These are phyloP conservation scores for Aldrovandia affinis DNA, from an alignment of 2,797 vertebrate species.

Conservation along the genomic window DNA sequence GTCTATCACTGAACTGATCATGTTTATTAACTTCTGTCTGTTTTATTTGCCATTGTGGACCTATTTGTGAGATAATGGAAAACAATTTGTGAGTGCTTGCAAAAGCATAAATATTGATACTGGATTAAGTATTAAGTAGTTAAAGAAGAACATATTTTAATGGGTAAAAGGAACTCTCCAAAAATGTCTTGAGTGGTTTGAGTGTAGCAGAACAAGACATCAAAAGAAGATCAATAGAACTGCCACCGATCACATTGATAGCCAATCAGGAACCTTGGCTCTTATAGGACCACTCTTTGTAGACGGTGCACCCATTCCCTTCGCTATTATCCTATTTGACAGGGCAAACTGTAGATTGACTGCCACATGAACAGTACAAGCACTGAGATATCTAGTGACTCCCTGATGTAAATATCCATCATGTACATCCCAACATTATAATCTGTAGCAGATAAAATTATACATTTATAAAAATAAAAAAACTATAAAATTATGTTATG, in stretches of 20 bases:
- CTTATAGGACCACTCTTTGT: neutral
- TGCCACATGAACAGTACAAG: neutral
- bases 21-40: slow-evolving; percentile 26
- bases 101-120: neutral
- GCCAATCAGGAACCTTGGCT: neutral
- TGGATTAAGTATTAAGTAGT: slow-evolving; percentile 21
- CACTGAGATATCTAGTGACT: neutral
- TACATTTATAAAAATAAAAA: too few relatives aligned
- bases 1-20: slow-evolving; percentile 37
- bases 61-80: slow-evolving; percentile 24
- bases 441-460: too few relatives aligned
- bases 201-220: neutral
- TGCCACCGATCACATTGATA: neutral
- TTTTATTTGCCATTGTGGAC: slow-evolving; percentile 20
- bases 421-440: too few relatives aligned
- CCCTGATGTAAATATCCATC: neutral
- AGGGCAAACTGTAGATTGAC: neutral
- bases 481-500: too few relatives aligned
- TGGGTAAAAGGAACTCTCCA: neutral
- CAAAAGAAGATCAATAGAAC: neutral
- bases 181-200: neutral
- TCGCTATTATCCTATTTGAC: neutral
- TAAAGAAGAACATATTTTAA: neutral
- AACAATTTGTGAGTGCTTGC: neutral
- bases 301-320: neutral